Base-by-base conservation (phyloP, 2,888 invertebrate species). In the Diloba caeruleocephala region DNA sequence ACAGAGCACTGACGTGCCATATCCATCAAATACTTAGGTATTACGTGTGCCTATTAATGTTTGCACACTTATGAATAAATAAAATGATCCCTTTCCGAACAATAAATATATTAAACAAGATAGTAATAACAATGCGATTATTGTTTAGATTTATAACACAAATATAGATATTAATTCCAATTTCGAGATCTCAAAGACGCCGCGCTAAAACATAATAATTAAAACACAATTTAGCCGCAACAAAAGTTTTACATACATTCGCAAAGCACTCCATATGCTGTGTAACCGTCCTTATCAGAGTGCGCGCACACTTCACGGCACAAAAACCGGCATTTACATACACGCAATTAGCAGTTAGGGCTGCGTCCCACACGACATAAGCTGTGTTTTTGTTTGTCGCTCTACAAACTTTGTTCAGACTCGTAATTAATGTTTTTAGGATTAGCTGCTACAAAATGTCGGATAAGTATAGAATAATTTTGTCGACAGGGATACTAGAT, bases 321-420 rank as follows among this genome's bases (percentile, higher is more conserved):
- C 19, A 68, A 67, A 71, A 61, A 39, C 49, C 15, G 12, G 37
- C 32, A 76, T 78, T 73, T 71, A 60, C 79, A 78, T 77, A 69
- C 65, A 76, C 63, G 69, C 70, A 72, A 74, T 81, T 76, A 76
- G 69, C 60, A 65, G 48, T 52, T 39, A 56, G 34, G 51, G 43
- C 65, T 46, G 46, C 59, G 25, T 26, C 25, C 19, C 44, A 49
- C 34, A 37, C 37, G 17, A 33, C 8, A 12, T 28, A 12, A 26
- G 39, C 21, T 41, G 41, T 28, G 57, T 61, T 69, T 55, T 58
- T 50, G 51, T 57, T 36, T 43, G 37, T 39, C 41, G 42, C 43
- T 42, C 29, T 13, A 29, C 31, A 31, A 67, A 71, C 57, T 51
- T 49, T 59, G 60, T 8, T 36, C 39, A 21, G 26, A 45, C 66